Evolutionary conservation across 2,797 vertebrate genomes (phyloP), one percentile per base, ranked within the genome.

Genomic region (Sarcophilus harrisii): DNA sequence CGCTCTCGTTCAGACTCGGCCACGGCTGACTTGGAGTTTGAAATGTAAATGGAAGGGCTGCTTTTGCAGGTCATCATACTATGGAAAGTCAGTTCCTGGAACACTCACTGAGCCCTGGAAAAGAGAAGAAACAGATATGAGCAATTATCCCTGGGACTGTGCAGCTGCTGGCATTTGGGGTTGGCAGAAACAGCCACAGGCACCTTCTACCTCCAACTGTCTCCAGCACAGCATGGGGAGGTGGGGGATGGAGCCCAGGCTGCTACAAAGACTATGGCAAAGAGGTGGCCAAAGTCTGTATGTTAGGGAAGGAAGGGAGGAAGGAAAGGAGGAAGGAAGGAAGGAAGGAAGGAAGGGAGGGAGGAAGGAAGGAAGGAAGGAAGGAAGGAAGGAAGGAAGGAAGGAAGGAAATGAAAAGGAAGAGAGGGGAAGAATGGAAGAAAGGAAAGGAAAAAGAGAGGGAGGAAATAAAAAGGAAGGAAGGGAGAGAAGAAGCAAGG

Each of bases 111-210:
- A 94, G 94, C 96, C 93, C 96, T 95, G 95, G 97, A 97, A 98
- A 95, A 98, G 95, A 98, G 96, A 98, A 98, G 97, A 58, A 98
- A 96, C 97, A 98, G 97, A 98, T 97, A 98, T 3, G n/a, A 98
- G 97, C 95, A 97, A 98, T 98, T 97, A 98, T 95, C 90, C 96
- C 1, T 27, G 57, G 81, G 97, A 96, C 94, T 95, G 95, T 92
- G 95, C 96, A 97, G 97, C 97, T 98, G 97, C 98, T 98, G 97
- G 97, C 95, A 96, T 97, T 97, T 97, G 16, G 1, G 91, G 94
- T 97, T 98, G 98, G 97, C 98, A 96, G 96, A 87, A 2, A 0
- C 38, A 90, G 94, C 95, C 96, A 93, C 57, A 93, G 94, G 93
- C 97, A 98, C 96, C 55, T 94, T 96, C 97, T 96, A 95, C 95